A percentile compares a stretch with the other conserved stretches of the same genome.
phyloP scores from a whole-genome alignment of 1,140 invertebrate species.

The Phymorhynchus buccinoides region DNA sequence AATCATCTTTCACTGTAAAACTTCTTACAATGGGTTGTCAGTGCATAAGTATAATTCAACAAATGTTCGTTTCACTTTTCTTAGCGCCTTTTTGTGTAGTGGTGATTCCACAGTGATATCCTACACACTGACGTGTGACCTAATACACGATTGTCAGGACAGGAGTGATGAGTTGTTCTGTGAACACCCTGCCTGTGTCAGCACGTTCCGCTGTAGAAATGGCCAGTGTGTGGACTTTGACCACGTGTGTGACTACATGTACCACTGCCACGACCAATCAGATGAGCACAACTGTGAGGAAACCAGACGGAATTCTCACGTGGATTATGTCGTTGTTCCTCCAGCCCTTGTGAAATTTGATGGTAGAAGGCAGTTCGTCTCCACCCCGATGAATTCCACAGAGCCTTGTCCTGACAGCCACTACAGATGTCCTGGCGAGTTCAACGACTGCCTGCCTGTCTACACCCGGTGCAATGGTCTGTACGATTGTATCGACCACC shows the following conservation, averaged over 20 bases:
- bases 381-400: not conserved
- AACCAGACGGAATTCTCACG: not conserved
- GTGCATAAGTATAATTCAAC: not conserved
- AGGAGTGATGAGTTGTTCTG: not conserved
- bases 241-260: not conserved
- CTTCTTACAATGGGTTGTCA: not conserved
- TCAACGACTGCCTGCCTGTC: conserved; percentile 2
- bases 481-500: conserved; percentile 20
- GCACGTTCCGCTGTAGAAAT: not conserved
- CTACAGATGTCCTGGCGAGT: not conserved
- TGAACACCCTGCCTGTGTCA: not conserved
- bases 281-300: not conserved
- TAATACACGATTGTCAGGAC: not conserved
- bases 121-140: not conserved
- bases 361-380: not conserved
- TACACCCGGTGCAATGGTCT: conserved; percentile 23
- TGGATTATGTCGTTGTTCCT: not conserved
- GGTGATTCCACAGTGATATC: not conserved
- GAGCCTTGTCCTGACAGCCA: conserved; percentile 28
- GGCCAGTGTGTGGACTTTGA: not conserved
- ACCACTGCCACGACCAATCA: not conserved
- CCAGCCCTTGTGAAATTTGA: conserved; percentile 1
- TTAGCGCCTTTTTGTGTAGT: not conserved
- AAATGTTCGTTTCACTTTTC: too few relatives aligned
- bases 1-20: not conserved